These are phyloP conservation scores for Anhinga rufa DNA, from an alignment of 2,113 vertebrate genomes.

Conservation along the genomic window DNA sequence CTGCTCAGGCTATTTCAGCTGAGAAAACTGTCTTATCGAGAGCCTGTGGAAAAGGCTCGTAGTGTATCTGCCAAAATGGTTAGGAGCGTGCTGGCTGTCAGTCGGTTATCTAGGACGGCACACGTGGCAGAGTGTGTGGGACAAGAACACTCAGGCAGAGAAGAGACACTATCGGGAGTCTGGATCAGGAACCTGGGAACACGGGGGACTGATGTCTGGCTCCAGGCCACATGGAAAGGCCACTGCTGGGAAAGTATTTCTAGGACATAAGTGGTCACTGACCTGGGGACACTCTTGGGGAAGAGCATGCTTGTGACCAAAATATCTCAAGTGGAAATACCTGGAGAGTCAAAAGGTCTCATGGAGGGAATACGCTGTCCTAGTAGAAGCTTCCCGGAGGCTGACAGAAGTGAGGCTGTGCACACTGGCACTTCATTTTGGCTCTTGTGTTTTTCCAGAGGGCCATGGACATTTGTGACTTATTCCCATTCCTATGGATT, in stretches of 20 bases:
- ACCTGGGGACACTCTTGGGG: not conserved
- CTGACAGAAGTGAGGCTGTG: not conserved
- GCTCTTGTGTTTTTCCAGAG: not conserved
- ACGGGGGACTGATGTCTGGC: not conserved
- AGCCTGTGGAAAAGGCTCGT: not conserved
- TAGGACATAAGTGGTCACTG: not conserved
- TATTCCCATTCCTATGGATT: not conserved
- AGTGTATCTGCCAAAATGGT: not conserved
- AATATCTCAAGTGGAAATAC: constrained; percentile 42
- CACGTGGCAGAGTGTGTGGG: not conserved
- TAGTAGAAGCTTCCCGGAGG: not conserved
- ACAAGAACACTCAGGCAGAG: not conserved
- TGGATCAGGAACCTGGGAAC: not conserved
- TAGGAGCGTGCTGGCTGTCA: not conserved
- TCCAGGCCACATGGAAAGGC: not conserved
- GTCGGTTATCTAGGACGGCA: rapidly evolving
- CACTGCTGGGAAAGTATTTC: not conserved
- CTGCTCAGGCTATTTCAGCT: not conserved
- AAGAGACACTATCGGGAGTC: not conserved
- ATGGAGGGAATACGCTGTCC: not conserved
- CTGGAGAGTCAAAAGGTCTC: not conserved
- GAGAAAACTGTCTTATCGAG: not conserved
- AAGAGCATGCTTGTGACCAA: not conserved
- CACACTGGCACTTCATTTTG: not conserved
- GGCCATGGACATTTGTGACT: not conserved